A percentile compares a stretch with the other conserved stretches of the same genome.
These are phyloP conservation scores for Clepsis dumicolana DNA, from an alignment of 2,888 invertebrate species.

Conservation along the genomic window DNA sequence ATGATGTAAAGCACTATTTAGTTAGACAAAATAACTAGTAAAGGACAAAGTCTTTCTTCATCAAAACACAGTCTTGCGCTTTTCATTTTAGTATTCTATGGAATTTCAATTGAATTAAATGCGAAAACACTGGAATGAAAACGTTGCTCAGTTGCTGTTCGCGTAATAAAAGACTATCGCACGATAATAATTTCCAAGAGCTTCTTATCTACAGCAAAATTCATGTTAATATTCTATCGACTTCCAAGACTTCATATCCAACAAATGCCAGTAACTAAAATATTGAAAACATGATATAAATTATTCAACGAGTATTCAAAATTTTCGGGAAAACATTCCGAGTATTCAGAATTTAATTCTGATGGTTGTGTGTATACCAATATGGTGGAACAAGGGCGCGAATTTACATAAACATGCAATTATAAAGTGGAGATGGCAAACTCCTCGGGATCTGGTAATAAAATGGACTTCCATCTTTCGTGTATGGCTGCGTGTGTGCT, in stretches of 20 bases:
- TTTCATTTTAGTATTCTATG: not conserved
- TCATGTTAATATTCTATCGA: conserved; percentile 37
- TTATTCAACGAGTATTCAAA: conserved; percentile 31
- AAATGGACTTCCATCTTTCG: conserved; percentile 49
- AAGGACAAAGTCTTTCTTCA: not conserved
- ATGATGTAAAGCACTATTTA: not conserved
- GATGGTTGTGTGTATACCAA: conserved; percentile 50
- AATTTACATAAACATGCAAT: conserved; percentile 74
- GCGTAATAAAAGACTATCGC: conserved; percentile 27
- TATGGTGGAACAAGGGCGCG: conserved; percentile 48
- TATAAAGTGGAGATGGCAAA: conserved; percentile 61
- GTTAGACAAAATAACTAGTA: not conserved
- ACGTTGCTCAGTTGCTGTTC: not conserved
- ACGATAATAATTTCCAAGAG: conserved; percentile 26
- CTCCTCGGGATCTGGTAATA: conserved; percentile 58
- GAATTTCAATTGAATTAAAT: not conserved
- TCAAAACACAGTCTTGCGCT: not conserved
- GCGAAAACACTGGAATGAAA: not conserved
- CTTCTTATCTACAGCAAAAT: conserved; percentile 27
- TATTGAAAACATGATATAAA: conserved; percentile 41
- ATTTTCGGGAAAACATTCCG: conserved; percentile 17
- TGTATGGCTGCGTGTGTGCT: not conserved
- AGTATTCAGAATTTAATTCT: conserved; percentile 35
- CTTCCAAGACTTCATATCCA: conserved; percentile 17
- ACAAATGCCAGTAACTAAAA: conserved; percentile 33